Percentiles rank a stretch among this genome's conserved stretches.
These are phyloP conservation scores for Resseliella maxima DNA, from an alignment of 2,888 invertebrate genomes.

Conservation along the genomic window DNA sequence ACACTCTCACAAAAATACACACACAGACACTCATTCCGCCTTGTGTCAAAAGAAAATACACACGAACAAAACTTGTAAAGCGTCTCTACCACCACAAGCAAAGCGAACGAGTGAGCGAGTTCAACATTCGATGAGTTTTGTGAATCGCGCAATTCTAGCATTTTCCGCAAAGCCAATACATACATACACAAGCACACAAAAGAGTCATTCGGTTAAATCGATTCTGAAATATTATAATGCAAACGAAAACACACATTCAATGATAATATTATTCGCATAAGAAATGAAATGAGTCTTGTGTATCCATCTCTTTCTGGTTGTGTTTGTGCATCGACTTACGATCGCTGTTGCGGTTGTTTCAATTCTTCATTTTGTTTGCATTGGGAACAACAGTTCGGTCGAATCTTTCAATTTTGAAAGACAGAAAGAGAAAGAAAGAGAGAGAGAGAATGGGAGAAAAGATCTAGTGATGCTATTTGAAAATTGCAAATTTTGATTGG, in stretches of 20 bases:
- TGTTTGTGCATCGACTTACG: not conserved
- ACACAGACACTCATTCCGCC: not conserved
- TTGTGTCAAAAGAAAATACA: not conserved
- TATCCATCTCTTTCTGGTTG: not conserved
- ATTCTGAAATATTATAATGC: not conserved
- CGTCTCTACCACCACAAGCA: not conserved
- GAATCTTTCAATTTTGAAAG: not conserved
- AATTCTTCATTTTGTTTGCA: not conserved
- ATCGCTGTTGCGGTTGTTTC: not conserved
- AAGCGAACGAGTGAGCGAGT: not conserved
- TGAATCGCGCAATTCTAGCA: slow-evolving; percentile 26
- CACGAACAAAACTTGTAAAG: not conserved
- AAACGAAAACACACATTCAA: not conserved
- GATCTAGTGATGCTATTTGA: slow-evolving; percentile 10
- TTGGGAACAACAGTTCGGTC: not conserved
- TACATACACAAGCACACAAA: not conserved
- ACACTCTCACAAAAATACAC: not conserved
- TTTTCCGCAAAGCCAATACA: not conserved
- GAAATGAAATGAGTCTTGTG: not conserved
- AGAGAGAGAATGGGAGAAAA: no score
- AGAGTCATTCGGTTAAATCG: slow-evolving; percentile 15
- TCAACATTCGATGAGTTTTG: slow-evolving; percentile 33
- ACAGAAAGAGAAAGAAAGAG: no score
- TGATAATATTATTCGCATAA: not conserved
- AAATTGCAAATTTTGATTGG: slow-evolving; percentile 19